Percentiles rank a stretch among this genome's conserved stretches.
Conservation (phyloP, 2,888 invertebrate species). For the Druceiella hillmani region DNA sequence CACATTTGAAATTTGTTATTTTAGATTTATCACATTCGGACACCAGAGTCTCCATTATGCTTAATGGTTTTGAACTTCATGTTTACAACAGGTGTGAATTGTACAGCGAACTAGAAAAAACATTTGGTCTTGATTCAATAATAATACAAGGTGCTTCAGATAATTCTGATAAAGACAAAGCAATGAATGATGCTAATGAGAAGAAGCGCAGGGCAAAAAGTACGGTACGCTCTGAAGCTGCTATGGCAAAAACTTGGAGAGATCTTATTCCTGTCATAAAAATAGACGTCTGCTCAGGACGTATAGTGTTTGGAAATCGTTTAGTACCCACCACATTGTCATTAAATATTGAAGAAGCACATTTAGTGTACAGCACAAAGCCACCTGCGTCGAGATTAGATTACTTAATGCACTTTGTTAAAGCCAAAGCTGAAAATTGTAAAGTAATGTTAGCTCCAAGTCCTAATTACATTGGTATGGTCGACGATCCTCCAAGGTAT, state of each 20-base stretch:
- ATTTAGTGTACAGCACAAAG: slow-evolving; percentile 91
- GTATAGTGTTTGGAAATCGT: slow-evolving; percentile 92
- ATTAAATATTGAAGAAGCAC: slow-evolving; percentile 89
- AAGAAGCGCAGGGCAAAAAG: slow-evolving; percentile 48
- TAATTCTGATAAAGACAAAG: slow-evolving; percentile 50
- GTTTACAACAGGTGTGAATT: slow-evolving; percentile 88
- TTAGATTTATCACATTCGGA: slow-evolving; percentile 93
- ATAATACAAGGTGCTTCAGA: slow-evolving; percentile 60
- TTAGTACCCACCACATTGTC: slow-evolving; percentile 90
- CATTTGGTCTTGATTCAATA: slow-evolving; percentile 77
- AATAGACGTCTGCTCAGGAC: slow-evolving; percentile 85
- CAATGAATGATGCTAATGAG: slow-evolving; percentile 59
- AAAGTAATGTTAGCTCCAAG: slow-evolving; percentile 95
- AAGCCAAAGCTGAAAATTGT: slow-evolving; percentile 92
- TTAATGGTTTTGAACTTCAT: slow-evolving; percentile 93
- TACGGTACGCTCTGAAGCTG: slow-evolving; percentile 67
- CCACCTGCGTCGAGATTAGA: slow-evolving; percentile 91
- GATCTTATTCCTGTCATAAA: slow-evolving; percentile 96
- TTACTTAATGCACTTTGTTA: slow-evolving; percentile 93
- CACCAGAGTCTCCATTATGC: slow-evolving; percentile 81
- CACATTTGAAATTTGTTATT: slow-evolving; percentile 25
- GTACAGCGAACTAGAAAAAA: slow-evolving; percentile 81
- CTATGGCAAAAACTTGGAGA: slow-evolving; percentile 86
- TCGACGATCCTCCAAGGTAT: slow-evolving; percentile 88
- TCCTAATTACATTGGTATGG: slow-evolving; percentile 88